Evolutionary conservation across 2,888 invertebrate species (phyloP).

Genomic region (Macrosoma leucophasiata): DNA sequence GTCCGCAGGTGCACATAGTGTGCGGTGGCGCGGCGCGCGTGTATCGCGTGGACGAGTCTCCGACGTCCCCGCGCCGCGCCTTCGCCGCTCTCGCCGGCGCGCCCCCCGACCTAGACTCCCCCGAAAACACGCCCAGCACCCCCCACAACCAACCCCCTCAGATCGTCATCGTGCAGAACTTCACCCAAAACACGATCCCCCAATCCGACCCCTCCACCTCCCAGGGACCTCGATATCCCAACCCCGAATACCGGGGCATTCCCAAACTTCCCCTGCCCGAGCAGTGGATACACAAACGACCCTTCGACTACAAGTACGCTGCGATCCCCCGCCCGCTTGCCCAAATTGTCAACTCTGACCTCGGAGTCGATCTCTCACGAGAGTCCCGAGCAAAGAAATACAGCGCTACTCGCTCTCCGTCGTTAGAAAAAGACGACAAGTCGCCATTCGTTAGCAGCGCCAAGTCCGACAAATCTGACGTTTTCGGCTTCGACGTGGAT

Average conservation of each 20-base stretch:
- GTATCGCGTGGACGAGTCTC: constrained; percentile 24
- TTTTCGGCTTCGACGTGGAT: constrained; percentile 59
- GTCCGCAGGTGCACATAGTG: constrained; percentile 60
- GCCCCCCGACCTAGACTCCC: constrained; percentile 31
- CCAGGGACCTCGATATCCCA: constrained; percentile 27
- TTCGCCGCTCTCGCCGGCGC: constrained; percentile 28
- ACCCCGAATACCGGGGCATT: constrained; percentile 38
- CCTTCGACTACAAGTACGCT: constrained; percentile 56
- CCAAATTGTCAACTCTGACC: constrained; percentile 46
- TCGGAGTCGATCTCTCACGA: constrained; percentile 48
- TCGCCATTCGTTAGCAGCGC: constrained; percentile 54
- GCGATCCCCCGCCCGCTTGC: constrained; percentile 58
- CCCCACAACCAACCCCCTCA: constrained; percentile 30
- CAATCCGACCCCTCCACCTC: constrained; percentile 30
- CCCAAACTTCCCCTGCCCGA: constrained; percentile 60
- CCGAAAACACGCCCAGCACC: constrained; percentile 29
- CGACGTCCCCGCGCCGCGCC: constrained; percentile 27
- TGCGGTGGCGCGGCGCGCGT: constrained; percentile 35
- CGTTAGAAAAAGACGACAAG: constrained; percentile 70
- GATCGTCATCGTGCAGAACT: constrained; percentile 31
- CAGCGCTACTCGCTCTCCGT: constrained; percentile 66
- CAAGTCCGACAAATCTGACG: constrained; percentile 42
- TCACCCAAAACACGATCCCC: constrained; percentile 25
- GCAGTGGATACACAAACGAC: constrained; percentile 63
- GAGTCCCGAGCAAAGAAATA: constrained; percentile 56